Conservation (phyloP, 1,140 invertebrate species). For the Cyclargus thomasi region DNA sequence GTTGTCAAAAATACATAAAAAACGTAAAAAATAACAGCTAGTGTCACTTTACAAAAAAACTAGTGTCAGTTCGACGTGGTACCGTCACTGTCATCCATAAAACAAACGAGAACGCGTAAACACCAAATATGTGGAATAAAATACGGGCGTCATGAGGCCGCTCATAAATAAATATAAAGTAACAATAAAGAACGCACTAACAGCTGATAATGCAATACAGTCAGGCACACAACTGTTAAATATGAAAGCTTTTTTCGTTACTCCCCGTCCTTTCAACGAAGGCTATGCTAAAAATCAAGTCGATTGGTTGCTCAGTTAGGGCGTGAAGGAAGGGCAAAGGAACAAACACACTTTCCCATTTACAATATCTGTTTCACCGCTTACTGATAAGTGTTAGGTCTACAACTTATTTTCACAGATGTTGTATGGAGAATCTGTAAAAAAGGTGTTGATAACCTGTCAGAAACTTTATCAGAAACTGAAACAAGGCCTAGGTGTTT, state of each 20-base stretch:
- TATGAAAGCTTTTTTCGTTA: not conserved
- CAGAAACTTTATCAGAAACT: too few species aligned
- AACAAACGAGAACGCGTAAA: slow-evolving; percentile 4
- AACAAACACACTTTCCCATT: too few species aligned
- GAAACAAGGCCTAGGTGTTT: not conserved
- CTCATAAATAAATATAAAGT: slow-evolving; percentile 4
- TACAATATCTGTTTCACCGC: too few species aligned
- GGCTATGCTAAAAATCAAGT: too few species aligned
- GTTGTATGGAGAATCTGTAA: too few species aligned
- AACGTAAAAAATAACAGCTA: not conserved
- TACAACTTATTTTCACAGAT: too few species aligned
- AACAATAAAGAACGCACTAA: slow-evolving; percentile 14
- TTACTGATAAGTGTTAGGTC: too few species aligned
- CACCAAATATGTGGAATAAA: slow-evolving; percentile 5
- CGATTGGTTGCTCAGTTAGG: too few species aligned
- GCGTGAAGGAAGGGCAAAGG: too few species aligned
- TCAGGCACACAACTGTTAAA: not conserved
- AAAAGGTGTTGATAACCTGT: too few species aligned
- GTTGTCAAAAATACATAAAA: slow-evolving; percentile 13
- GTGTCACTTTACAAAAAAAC: not conserved
- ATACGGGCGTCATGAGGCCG: slow-evolving; percentile 3
- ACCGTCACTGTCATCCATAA: not conserved
- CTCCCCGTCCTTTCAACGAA: too few species aligned
- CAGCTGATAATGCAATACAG: slow-evolving; percentile 17
- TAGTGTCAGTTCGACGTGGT: not conserved